phyloP scores from a whole-genome alignment of 53 echinoderm and acorn worm genomes.

The Holothuria scabra region DNA sequence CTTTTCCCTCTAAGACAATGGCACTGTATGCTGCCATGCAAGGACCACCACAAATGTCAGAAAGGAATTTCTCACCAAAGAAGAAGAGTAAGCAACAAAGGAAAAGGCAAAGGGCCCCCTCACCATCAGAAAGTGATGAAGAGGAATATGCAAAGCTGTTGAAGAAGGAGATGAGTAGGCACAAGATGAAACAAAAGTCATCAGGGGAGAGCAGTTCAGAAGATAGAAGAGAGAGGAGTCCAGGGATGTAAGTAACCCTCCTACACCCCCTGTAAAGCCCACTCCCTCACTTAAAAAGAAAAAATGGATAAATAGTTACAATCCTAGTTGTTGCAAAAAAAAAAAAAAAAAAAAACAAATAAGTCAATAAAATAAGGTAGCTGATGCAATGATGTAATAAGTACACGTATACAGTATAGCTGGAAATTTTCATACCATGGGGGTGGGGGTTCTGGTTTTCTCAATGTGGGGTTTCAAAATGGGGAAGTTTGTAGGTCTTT shows the following conservation, averaged over 20 bases:
- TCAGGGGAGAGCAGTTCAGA: conserved; percentile 42
- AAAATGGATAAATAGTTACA: too few relatives aligned
- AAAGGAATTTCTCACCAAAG: conserved; percentile 26
- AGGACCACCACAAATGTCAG: neutral
- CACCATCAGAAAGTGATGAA: conserved; percentile 20
- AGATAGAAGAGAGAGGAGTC: conserved; percentile 14
- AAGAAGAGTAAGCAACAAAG: conserved; percentile 24
- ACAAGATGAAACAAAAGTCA: conserved; percentile 29
- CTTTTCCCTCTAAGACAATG: neutral
- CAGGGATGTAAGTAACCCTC: neutral
- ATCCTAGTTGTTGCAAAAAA: too few relatives aligned
- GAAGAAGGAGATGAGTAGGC: conserved; percentile 52
- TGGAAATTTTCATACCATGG: too few relatives aligned
- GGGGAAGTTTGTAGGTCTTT: too few relatives aligned
- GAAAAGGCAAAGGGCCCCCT: conserved; percentile 26
- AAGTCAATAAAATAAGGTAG: too few relatives aligned
- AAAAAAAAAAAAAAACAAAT: too few relatives aligned
- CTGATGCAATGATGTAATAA: too few relatives aligned
- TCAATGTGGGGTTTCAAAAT: too few relatives aligned
- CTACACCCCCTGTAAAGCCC: neutral
- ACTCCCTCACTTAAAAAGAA: neutral
- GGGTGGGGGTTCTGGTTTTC: too few relatives aligned
- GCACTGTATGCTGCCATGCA: too few relatives aligned
- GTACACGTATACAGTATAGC: too few relatives aligned
- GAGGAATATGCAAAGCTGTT: conserved; percentile 31